Conservation (phyloP, 1,140 invertebrate genomes). For the Papilio polytes region DNA sequence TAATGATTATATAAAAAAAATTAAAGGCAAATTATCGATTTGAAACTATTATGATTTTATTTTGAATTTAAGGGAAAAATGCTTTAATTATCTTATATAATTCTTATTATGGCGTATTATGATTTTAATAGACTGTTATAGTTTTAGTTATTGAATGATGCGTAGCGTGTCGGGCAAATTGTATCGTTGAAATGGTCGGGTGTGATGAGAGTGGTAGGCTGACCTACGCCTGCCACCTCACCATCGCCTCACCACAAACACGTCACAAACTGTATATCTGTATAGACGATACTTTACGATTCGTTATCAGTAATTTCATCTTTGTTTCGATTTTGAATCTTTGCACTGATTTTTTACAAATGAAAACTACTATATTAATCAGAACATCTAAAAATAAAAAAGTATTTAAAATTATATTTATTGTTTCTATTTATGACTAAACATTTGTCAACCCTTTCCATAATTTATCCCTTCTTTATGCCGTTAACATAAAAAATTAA, state of each 20-base stretch:
- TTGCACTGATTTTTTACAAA: constrained; percentile 70
- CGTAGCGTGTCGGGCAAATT: constrained; percentile 58
- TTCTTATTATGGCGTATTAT: constrained; percentile 80
- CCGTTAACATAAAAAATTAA: too few species aligned
- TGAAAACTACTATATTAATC: constrained; percentile 55
- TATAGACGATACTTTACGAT: constrained; percentile 16
- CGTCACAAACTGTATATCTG: constrained; percentile 41
- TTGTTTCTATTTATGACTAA: not conserved
- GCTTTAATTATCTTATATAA: constrained; percentile 82
- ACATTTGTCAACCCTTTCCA: not conserved
- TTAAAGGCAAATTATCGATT: constrained; percentile 74
- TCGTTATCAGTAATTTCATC: constrained; percentile 38
- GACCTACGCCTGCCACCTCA: not conserved
- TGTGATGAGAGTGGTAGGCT: constrained; percentile 26
- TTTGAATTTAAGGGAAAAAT: constrained; percentile 81
- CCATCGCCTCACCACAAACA: not conserved
- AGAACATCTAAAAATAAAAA: constrained; percentile 62
- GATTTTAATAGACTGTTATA: constrained; percentile 83
- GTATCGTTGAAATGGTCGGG: constrained; percentile 57
- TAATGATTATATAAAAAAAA: constrained; percentile 59
- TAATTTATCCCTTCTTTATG: not conserved
- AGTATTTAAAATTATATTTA: constrained; percentile 42
- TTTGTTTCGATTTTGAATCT: constrained; percentile 57
- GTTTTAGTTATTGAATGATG: constrained; percentile 73
- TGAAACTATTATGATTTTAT: constrained; percentile 77